Evolutionary conservation across 2,888 invertebrate species (phyloP), one percentile per base, ranked within the genome.

Genomic region (Acrobasis repandana): DNA sequence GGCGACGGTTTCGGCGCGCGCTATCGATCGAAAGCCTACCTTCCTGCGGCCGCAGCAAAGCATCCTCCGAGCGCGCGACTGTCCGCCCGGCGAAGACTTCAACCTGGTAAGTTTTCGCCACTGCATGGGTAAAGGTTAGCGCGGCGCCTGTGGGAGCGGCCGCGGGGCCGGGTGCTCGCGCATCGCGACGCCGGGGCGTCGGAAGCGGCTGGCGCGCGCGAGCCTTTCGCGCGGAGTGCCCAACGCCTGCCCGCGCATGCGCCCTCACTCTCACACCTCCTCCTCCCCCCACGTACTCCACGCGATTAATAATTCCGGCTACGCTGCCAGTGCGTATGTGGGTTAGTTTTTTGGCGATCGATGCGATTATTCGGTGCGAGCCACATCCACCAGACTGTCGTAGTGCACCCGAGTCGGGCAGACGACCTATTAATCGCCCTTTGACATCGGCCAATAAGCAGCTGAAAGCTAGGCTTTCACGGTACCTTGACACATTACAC

Each of bases 11-110:
- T 86, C 86, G 90, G 89, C 88, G 88, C 86, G 85, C 83, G 87
- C 81, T 85, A 93, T 88, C 87, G 93, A 93, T 86, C 92, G 86
- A 73, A 83, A 80, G 83, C 88, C 94, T 93, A 97, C 97, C 96
- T 97, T 97, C 94, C 97, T 96, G 93, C 97, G 96, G 94, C 97
- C 97, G 95, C 97, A 97, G 95, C 97, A 97, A 94, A 97, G 96
- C 97, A 97, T 97, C 94, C 95, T 96, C 94, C 95, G 95, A 94
- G 95, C 95, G 94, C 95, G 95, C 85, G 91, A 90, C 83, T 86
- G 91, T 84, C 90, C 92, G 88, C 92, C 90, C 93, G 94, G 94
- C 93, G 94, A 93, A 94, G 94, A 93, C 93, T 94, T 94, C 93
- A 94, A 94, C 94, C 95, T 95, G 93, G 95, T 95, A 92, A 95